Conservation (phyloP, 2,888 invertebrate genomes). For the Apocheima hispidaria region DNA sequence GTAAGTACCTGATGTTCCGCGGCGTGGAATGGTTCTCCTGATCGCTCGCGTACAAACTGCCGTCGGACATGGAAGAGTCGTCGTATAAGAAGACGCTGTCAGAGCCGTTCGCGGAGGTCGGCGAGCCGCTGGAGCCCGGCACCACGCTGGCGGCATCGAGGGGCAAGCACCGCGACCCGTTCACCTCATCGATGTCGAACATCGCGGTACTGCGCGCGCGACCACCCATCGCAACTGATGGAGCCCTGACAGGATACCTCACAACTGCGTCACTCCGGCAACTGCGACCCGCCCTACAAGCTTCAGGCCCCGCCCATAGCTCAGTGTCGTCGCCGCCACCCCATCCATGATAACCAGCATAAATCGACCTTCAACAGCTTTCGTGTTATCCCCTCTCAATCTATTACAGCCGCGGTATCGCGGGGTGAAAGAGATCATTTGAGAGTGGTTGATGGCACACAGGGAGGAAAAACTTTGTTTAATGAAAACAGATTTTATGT, state of each 20-base stretch:
- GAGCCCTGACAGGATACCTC: conserved; percentile 14
- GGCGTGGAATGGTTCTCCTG: conserved; percentile 91
- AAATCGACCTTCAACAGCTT: conserved; percentile 20
- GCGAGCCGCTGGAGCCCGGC: conserved; percentile 54
- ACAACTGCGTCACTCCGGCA: conserved; percentile 23
- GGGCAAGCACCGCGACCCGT: conserved; percentile 53
- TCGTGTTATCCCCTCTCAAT: conserved; percentile 2
- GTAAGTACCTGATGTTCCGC: conserved; percentile 86
- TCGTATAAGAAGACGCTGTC: conserved; percentile 90
- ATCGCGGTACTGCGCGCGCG: conserved; percentile 35
- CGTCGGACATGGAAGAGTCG: conserved; percentile 86
- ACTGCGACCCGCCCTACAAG: conserved; percentile 21
- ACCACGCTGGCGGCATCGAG: conserved; percentile 51
- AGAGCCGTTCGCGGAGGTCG: conserved; percentile 85
- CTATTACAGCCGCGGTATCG: neutral
- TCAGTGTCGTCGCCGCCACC: conserved; percentile 14
- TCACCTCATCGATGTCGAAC: conserved; percentile 64
- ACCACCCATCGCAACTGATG: conserved; percentile 23
- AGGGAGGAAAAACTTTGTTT: neutral
- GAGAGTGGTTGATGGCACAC: neutral
- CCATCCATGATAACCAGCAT: conserved; percentile 36
- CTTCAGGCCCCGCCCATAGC: conserved; percentile 37
- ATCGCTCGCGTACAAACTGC: conserved; percentile 92
- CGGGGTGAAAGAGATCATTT: conserved; percentile 26
- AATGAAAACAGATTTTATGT: conserved; percentile 4